phyloP scores from a whole-genome alignment of 2,113 vertebrate species.

The Pelvicachromis taeniatus region DNA sequence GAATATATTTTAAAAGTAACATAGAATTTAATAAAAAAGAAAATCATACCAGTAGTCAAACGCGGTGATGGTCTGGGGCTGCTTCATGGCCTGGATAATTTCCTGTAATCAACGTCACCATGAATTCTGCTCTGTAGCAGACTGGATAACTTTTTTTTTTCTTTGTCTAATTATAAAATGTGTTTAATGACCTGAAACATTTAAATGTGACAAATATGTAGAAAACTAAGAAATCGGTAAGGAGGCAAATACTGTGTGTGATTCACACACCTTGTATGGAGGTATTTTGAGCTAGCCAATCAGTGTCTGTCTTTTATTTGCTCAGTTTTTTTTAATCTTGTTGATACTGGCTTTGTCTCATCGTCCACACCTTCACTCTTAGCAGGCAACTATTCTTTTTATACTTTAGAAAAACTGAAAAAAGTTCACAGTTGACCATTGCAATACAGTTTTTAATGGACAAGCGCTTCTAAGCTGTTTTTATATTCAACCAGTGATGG shows the following conservation, averaged over 20 bases:
- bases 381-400: not conserved
- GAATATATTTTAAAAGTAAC: too few species aligned
- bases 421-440: not conserved
- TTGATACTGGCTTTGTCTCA: not conserved
- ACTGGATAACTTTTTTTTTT: not conserved
- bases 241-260: not conserved
- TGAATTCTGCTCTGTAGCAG: too few species aligned
- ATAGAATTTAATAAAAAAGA: too few species aligned
- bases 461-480: not conserved
- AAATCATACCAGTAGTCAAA: too few species aligned
- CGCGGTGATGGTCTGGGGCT: too few species aligned
- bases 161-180: not conserved
- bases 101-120: too few species aligned
- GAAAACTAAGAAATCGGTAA: not conserved
- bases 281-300: not conserved
- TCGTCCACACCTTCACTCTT: not conserved
- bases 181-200: not conserved
- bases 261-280: not conserved
- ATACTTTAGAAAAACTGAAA: not conserved
- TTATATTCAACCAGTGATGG: not conserved
- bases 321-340: not conserved
- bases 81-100: too few species aligned
- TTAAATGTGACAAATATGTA: not conserved
- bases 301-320: not conserved
- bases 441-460: not conserved